These are phyloP conservation scores for Brachyopa scutellaris DNA, from an alignment of 2,888 invertebrate species.

Conservation along the genomic window DNA sequence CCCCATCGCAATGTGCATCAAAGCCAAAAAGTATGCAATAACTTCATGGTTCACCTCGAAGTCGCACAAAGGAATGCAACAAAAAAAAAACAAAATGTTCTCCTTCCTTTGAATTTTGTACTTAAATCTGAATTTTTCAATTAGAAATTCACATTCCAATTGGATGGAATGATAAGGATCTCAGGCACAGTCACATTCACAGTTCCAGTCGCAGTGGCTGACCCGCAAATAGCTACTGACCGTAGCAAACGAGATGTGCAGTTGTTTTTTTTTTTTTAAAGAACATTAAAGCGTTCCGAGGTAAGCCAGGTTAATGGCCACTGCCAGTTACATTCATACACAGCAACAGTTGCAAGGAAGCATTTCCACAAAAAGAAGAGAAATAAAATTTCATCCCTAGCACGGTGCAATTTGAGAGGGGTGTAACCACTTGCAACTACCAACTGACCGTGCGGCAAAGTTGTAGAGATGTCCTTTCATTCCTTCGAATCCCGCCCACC, in stretches of 20 bases:
- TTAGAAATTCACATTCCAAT: conserved; percentile 47
- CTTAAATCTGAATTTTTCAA: conserved; percentile 40
- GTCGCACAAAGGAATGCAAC: background rate
- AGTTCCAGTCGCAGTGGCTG: too few relatives aligned
- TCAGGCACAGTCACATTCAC: background rate
- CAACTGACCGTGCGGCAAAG: background rate
- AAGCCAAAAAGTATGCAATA: conserved; percentile 24
- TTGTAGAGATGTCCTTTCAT: background rate
- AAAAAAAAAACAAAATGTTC: background rate
- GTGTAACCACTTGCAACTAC: background rate
- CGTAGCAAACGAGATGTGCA: conserved; percentile 16
- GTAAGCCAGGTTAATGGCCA: conserved; percentile 57
- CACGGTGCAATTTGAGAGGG: too few relatives aligned
- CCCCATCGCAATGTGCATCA: too few relatives aligned
- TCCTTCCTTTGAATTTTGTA: background rate
- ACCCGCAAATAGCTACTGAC: conserved; percentile 31
- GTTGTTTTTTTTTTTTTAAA: too few relatives aligned
- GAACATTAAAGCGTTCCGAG: conserved; percentile 38
- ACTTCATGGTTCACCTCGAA: background rate
- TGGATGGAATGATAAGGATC: conserved; percentile 2
- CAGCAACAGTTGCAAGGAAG: conserved; percentile 25
- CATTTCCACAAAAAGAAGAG: background rate
- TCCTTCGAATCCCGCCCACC: background rate
- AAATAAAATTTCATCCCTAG: background rate
- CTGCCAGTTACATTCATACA: conserved; percentile 10